Conservation (phyloP, 2,888 invertebrate genomes). For the Phaedon cochleariae region DNA sequence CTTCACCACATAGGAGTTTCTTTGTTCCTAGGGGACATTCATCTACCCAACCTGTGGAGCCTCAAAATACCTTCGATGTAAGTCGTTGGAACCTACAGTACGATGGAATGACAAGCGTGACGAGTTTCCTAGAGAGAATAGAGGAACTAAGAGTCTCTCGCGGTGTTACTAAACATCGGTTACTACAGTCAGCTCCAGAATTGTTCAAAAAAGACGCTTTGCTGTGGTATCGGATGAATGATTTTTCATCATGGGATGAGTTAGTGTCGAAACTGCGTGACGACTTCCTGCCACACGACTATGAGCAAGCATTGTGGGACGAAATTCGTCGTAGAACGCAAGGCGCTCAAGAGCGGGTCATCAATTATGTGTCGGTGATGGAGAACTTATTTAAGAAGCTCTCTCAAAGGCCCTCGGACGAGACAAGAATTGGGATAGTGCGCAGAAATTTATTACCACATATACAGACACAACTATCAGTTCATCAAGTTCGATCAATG, state of each 20-base stretch:
- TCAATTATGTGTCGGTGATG: constrained; percentile 13
- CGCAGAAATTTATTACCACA: constrained; percentile 17
- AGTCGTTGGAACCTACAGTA: constrained; percentile 12
- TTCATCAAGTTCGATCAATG: no score
- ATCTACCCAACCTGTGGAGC: no score
- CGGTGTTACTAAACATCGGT: not conserved
- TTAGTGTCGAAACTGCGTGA: constrained; percentile 3
- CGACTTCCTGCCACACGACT: constrained; percentile 13
- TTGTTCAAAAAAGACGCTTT: constrained; percentile 4
- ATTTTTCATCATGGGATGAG: constrained; percentile 15
- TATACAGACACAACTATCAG: constrained; percentile 3
- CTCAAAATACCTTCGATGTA: no score
- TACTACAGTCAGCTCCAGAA: not conserved
- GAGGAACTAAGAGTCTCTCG: constrained; percentile 15
- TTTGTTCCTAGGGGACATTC: no score
- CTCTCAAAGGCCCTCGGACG: no score
- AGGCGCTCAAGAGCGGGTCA: constrained; percentile 12
- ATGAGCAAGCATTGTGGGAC: constrained; percentile 14
- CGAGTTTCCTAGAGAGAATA: not conserved
- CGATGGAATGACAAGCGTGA: constrained; percentile 9
- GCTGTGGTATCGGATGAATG: constrained; percentile 10
- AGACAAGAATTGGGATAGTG: constrained; percentile 1
- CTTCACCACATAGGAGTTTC: no score
- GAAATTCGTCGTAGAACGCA: no score
- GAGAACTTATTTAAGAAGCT: no score